Conservation (phyloP, 2,113 vertebrate genomes). For the Toxostoma redivivum region DNA sequence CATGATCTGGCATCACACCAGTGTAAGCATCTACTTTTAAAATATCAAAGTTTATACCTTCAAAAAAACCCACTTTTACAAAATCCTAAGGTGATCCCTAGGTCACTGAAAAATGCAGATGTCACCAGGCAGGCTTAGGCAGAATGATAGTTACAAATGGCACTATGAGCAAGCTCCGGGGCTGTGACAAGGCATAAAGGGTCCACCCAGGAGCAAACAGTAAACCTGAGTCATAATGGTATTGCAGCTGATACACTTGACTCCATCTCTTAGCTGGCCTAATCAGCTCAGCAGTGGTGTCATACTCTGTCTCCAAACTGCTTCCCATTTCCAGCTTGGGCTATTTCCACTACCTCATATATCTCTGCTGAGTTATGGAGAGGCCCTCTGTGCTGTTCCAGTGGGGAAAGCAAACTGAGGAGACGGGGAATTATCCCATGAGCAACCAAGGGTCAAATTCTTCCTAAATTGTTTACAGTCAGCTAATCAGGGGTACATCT, state of each 20-base stretch:
- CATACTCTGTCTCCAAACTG: not conserved
- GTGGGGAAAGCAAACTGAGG: not conserved
- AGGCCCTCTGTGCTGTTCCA: not conserved
- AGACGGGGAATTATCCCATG: not conserved
- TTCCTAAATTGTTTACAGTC: not conserved
- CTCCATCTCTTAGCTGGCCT: not conserved
- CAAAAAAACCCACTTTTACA: not conserved
- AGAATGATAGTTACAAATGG: not conserved
- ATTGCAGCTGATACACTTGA: not conserved
- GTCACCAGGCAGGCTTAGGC: not conserved
- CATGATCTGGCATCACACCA: fast-evolving
- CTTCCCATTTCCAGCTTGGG: not conserved
- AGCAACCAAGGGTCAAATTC: not conserved
- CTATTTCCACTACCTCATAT: not conserved
- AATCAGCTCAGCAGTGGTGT: not conserved
- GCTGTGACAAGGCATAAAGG: not conserved
- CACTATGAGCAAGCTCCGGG: not conserved
- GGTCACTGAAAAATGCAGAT: not conserved
- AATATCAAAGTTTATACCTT: not conserved
- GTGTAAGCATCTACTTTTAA: not conserved
- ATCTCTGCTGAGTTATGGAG: not conserved
- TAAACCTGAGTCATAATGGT: not conserved
- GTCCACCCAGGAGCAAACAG: fast-evolving
- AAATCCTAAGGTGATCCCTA: not conserved
- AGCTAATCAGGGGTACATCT: not conserved